These are phyloP conservation scores for Stictonetta naevosa DNA, from an alignment of 2,113 vertebrate genomes.

Conservation along the genomic window DNA sequence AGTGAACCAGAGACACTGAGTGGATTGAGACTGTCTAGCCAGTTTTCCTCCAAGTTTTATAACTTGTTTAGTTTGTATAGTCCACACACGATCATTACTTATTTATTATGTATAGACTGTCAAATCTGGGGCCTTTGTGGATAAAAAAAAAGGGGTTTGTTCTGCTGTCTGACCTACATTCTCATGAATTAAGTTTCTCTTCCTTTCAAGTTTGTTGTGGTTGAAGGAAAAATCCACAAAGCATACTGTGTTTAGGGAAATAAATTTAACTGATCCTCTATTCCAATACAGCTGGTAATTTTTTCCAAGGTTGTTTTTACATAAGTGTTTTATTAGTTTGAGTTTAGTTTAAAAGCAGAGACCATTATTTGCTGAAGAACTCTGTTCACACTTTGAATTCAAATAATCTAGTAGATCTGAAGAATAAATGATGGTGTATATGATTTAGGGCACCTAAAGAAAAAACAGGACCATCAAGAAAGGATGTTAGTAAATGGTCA, in stretches of 20 bases:
- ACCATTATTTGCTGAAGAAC: not conserved
- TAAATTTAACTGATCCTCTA: constrained; percentile 25
- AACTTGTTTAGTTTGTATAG: constrained; percentile 3
- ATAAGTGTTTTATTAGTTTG: not conserved
- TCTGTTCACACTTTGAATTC: constrained; percentile 12
- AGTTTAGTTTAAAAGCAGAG: not conserved
- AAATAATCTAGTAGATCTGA: constrained; percentile 8
- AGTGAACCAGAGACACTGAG: not conserved
- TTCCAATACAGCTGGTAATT: not conserved
- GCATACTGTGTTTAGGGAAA: constrained; percentile 1
- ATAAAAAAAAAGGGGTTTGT: not conserved
- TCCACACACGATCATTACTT: constrained; percentile 17
- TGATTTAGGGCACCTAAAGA: not conserved
- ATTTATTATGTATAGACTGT: constrained; percentile 31
- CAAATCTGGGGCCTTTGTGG: constrained; percentile 26
- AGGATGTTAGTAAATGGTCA: not conserved
- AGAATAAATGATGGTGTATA: constrained; percentile 13
- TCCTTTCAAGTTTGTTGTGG: constrained; percentile 21
- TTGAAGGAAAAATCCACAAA: constrained; percentile 40
- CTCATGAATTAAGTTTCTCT: constrained; percentile 14
- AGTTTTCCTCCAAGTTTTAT: not conserved
- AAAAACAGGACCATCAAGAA: not conserved
- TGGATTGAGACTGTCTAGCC: not conserved
- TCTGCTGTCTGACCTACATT: constrained; percentile 43
- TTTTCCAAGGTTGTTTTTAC: not conserved